These are phyloP conservation scores for Epirrita christyi DNA, from an alignment of 2,888 invertebrate genomes.

Conservation along the genomic window DNA sequence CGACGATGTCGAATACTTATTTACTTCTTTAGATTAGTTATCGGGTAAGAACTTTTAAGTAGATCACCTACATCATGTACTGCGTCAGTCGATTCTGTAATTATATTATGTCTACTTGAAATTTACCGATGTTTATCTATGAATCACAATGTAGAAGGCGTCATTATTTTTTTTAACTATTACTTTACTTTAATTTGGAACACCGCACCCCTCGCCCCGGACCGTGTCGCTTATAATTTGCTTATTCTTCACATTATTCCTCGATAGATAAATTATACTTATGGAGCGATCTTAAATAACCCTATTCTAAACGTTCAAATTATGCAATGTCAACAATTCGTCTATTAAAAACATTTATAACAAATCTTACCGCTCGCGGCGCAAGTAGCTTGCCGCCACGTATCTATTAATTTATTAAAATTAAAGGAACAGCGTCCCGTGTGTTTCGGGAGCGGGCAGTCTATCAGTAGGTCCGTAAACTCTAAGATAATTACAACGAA, in stretches of 20 bases:
- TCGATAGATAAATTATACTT: conserved; percentile 83
- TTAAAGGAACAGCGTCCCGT: conserved; percentile 64
- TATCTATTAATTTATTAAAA: conserved; percentile 55
- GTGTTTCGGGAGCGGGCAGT: conserved; percentile 45
- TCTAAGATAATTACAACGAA: conserved; percentile 72
- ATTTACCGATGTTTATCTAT: conserved; percentile 77
- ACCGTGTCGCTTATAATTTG: conserved; percentile 75
- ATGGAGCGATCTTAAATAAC: conserved; percentile 84
- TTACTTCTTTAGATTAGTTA: conserved; percentile 57
- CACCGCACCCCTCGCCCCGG: conserved; percentile 75
- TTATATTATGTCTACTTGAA: conserved; percentile 74
- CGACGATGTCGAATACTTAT: conserved; percentile 61
- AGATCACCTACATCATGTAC: conserved; percentile 62
- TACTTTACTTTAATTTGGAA: conserved; percentile 71
- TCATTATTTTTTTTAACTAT: conserved; percentile 58
- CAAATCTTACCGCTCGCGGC: conserved; percentile 65
- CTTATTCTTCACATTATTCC: conserved; percentile 74
- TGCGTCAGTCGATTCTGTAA: conserved; percentile 72
- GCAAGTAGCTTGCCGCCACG: conserved; percentile 45
- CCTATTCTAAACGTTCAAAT: conserved; percentile 83
- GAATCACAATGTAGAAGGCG: conserved; percentile 79
- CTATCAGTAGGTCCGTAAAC: conserved; percentile 69
- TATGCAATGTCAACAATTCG: conserved; percentile 82
- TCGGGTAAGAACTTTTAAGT: conserved; percentile 70
- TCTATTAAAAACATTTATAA: conserved; percentile 79